phyloP scores from a whole-genome alignment of 2,888 invertebrate genomes.

The Drosophila pseudotakahashii region DNA sequence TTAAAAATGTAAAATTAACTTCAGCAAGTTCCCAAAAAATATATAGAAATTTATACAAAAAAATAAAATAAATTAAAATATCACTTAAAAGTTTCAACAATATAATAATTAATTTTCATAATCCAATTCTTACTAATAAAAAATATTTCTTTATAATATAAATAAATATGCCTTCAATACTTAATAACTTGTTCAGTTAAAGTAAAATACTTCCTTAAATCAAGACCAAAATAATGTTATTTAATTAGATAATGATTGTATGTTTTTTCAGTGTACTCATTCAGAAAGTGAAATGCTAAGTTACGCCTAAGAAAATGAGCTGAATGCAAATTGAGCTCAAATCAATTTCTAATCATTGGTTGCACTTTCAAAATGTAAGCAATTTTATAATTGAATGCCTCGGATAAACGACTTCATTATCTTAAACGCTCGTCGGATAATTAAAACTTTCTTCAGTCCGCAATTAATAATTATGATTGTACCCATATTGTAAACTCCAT shows the following conservation, averaged over 20 bases:
- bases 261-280: conserved; percentile 46
- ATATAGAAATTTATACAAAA: no score
- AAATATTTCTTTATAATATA: no score
- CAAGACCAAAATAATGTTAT: no score
- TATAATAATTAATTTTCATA: no score
- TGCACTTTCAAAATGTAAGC: conserved; percentile 71
- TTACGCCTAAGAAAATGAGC: conserved; percentile 3
- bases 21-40: no score
- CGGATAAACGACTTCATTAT: conserved; percentile 72
- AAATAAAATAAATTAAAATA: no score
- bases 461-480: conserved; percentile 57
- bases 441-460: conserved; percentile 72
- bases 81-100: no score
- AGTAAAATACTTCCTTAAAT: no score
- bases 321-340: conserved; percentile 64
- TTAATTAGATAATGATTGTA: background rate
- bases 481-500: conserved; percentile 5
- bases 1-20: background rate
- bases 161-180: no score
- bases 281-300: conserved; percentile 48
- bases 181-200: no score
- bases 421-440: conserved; percentile 63
- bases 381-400: conserved; percentile 71
- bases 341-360: conserved; percentile 34
- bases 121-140: no score